Evolutionary conservation across 1,140 invertebrate genomes (phyloP).

Genomic region (Copidosoma floridanum): DNA sequence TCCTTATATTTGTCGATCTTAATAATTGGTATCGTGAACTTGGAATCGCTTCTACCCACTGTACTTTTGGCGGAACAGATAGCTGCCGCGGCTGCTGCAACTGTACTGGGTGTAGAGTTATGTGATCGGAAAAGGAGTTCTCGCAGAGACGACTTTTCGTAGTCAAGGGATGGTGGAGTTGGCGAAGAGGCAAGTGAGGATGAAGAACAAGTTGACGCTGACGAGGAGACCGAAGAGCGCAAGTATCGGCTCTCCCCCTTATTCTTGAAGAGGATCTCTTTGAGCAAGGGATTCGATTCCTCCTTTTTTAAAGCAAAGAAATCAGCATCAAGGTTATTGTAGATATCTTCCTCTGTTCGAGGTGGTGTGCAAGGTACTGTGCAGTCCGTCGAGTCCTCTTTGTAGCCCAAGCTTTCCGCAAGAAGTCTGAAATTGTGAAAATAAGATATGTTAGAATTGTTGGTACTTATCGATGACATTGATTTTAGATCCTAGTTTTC

Average conservation of each 20-base stretch:
- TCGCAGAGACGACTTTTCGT: conserved; percentile 42
- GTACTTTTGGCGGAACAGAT: conserved; percentile 11
- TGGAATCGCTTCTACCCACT: conserved; percentile 25
- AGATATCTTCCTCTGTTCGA: conserved; percentile 52
- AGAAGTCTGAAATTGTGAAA: conserved; percentile 42
- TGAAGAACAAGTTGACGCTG: conserved; percentile 28
- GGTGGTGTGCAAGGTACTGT: conserved; percentile 54
- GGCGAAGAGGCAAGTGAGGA: conserved; percentile 33
- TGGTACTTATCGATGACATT: neutral
- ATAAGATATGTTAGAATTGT: conserved; percentile 3
- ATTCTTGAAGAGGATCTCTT: conserved; percentile 40
- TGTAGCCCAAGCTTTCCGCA: conserved; percentile 52
- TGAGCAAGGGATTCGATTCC: conserved; percentile 38
- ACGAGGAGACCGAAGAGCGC: conserved; percentile 16
- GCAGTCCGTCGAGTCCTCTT: conserved; percentile 54
- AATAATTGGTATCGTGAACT: too few relatives aligned
- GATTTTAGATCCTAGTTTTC: neutral
- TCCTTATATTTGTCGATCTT: conserved; percentile 22
- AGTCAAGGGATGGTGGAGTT: conserved; percentile 25
- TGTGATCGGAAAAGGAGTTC: conserved; percentile 41
- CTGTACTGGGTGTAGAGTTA: neutral
- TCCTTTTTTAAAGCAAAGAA: conserved; percentile 53
- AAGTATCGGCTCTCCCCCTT: conserved; percentile 22
- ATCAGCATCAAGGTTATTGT: conserved; percentile 52
- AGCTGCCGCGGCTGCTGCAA: neutral